Percentiles rank a stretch among this genome's conserved stretches.
Conservation (phyloP, 1,140 invertebrate genomes). For the Mylabris phalerata region DNA sequence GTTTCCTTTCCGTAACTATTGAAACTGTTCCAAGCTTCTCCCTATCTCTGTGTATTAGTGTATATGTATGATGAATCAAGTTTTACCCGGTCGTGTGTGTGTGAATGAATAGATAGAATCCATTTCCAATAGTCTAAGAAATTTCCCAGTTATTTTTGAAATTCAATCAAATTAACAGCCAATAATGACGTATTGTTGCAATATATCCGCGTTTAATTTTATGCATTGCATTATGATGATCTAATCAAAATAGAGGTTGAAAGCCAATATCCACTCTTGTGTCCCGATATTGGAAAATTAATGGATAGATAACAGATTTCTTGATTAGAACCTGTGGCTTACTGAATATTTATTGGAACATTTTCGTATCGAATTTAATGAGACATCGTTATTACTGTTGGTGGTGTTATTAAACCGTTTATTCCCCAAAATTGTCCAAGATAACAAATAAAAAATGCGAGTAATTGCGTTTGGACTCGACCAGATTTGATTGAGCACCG, state of each 20-base stretch:
- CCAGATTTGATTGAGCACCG: too few relatives aligned
- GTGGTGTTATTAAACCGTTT: too few relatives aligned
- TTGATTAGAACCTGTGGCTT: too few relatives aligned
- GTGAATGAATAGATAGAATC: slow-evolving; percentile 1
- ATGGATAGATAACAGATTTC: too few relatives aligned
- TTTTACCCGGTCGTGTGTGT: neutral
- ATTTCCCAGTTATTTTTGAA: slow-evolving; percentile 1
- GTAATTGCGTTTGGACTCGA: too few relatives aligned
- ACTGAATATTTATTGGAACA: too few relatives aligned
- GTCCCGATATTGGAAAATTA: too few relatives aligned
- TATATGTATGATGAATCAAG: slow-evolving; percentile 18
- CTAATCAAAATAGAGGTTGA: slow-evolving; percentile 9
- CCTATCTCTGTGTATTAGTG: too few relatives aligned
- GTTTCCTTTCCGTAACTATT: slow-evolving; percentile 20
- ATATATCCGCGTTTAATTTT: neutral
- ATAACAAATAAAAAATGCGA: too few relatives aligned
- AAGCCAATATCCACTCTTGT: neutral
- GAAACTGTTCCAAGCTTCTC: slow-evolving; percentile 13
- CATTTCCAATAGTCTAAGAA: slow-evolving; percentile 4
- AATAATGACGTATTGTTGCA: neutral
- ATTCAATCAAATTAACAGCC: slow-evolving; percentile 9
- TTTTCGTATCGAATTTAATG: too few relatives aligned
- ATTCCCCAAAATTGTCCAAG: too few relatives aligned
- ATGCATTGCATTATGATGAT: slow-evolving; percentile 6
- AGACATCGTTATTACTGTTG: too few relatives aligned